Base-by-base conservation (phyloP, 2,888 invertebrate genomes). In the Argynnis bischoffii region DNA sequence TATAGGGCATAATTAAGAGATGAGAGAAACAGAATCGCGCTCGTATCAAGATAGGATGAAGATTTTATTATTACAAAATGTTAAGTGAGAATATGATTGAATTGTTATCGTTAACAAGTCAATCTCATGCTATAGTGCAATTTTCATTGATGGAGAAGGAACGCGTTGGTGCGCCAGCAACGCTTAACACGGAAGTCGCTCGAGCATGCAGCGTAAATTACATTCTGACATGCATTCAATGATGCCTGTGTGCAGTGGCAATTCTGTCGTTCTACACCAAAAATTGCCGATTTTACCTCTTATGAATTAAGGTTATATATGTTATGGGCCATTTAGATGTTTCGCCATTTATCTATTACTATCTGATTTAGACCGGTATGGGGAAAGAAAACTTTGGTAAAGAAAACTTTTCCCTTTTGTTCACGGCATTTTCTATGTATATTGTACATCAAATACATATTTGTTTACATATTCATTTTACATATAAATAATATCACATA, bases 191-290 rank as follows among this genome's bases (percentile, higher is more conserved):
- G 59, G 53, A 61, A 66, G 65, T 60, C 15, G 15, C 47, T 53
- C 53, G 35, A 60, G 59, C 54, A 35, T 48, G 46, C 16, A 47
- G 18, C 53, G 53, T 66, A 54, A 59, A 53, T 66, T 66, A 59
- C 48, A 46, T 21, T 26, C 56, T 57, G 64, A 65, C 50, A 57
- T 47, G 57, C 51, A 65, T 65, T 65, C 51, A 57, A 65, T 48
- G 47, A 18, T 47, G 64, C 48, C 15, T 6, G 31, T 50, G 55
- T n/a, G 8, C 41, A 41, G 41, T 53, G 21, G 21, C 41, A 61
- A 61, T 53, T 51, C 50, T 16, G 16, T 51, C 50, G 11, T 41
- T 16, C 15, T 5, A 15, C 31, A 50, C 35, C 53, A 18, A 18
- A 61, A 53, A 53, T 61, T 35, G 18, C 35, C 13, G 61, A 61